Base-by-base conservation (phyloP, 1,140 invertebrate species). In the Drosophila persimilis region DNA sequence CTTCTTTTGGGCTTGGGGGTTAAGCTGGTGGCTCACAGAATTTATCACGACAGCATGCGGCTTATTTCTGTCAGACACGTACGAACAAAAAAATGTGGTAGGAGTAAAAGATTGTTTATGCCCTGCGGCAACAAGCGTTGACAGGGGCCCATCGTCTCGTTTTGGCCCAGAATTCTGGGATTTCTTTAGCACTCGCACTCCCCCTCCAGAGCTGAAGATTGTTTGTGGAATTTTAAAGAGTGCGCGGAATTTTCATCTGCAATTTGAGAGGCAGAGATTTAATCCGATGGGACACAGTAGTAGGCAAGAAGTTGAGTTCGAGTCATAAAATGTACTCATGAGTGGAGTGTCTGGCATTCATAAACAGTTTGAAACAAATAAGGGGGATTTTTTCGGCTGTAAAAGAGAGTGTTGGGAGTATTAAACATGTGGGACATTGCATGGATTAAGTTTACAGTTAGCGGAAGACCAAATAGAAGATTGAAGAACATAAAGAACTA, bases 181-280 rank as follows among this genome's bases (percentile, higher is more conserved):
- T 73, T 46, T 48, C 43, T 57, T 64, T 65, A 64, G 44, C 35
- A 59, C 52, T 35, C 6, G 31, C 44, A n/a, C 47, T 39, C 15
- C 35, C 9, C n/a, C 50, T 9, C 4, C 17, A 22, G 41, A 41
- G 22, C 17, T 11, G 17, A n/a, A 22, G 44, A 35, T 44, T 52
- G 61, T 31, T 52, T 75, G 44, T 80, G 67, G 80, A 80, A 81
- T 85, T 81, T 85, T 85, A 77, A 85, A 77, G 66, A 77, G 81
- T 52, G 24, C 24, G 24, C 51, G 50, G 47, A 50, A 59, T 80
- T 72, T 73, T 80, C 52, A 56, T 56, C 24, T 83, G 81, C 77
- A 73, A 31, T 74, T 43, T 17, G 35, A 41, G 35, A 13, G 11
- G 35, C 35, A 29, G 11, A 88, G 81, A 81, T 85, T 86, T 71